Base-by-base conservation (phyloP, 2,888 invertebrate genomes). In the Periphyllus acericola region DNA sequence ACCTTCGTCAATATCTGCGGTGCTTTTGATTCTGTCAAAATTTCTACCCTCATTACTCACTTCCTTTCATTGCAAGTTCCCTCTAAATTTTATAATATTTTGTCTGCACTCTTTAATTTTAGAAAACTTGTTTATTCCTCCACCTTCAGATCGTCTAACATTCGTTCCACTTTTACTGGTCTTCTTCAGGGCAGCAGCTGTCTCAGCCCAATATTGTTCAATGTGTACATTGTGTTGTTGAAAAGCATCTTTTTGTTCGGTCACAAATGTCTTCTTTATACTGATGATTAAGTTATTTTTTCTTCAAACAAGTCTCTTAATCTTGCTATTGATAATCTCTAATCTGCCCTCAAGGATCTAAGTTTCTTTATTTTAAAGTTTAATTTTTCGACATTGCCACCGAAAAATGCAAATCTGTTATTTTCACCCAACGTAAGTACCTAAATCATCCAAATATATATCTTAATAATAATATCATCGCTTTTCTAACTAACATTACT, bases 211-310 rank as follows among this genome's bases (percentile, higher is more conserved):
- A 29, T 71, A 71, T n/a, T 71, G 11, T 71, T 71, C 21, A 71
- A 71, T 71, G 9, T 71, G 1, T 25, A 29, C n/a, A 71, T 71
- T 6, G 36, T 36, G 19, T 19, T 32, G 21, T 71, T 71, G n/a
- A 29, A 71, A 25, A 19, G 11, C n/a, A 19, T 71, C n/a, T 71
- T 9, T 71, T 32, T 29, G 32, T 14, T 11, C n/a, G n/a, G 71
- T 71, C 71, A 71, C 21, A n/a, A 71, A 71, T 71, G 71, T 71
- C 71, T 71, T 32, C 5, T 71, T 71, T 71, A 71, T 71, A 25
- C 71, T n/a, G 9, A 71, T n/a, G 71, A 71, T 25, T 29, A 11
- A 71, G 9, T 71, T 71, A 29, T 71, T 3, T 71, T 71, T 9
- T 71, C 71, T 17, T 71, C 32, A 32, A 71, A 71, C 71, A 71